Percentiles rank a stretch among this genome's conserved stretches.
These are phyloP conservation scores for Leptopilina drosophilae DNA, from an alignment of 2,888 invertebrate genomes.

Conservation along the genomic window DNA sequence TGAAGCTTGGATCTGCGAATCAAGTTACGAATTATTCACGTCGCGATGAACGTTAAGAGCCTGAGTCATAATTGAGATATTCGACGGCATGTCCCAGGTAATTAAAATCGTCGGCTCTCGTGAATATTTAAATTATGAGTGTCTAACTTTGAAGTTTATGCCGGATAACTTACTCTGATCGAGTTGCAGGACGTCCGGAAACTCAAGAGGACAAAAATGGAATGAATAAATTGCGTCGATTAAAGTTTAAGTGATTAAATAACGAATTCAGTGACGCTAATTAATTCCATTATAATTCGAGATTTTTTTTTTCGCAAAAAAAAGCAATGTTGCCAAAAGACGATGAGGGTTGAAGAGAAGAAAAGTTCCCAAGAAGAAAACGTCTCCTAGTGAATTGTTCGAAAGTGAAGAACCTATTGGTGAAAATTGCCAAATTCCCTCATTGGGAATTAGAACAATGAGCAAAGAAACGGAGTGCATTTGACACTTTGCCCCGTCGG, in stretches of 20 bases:
- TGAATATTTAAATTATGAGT: conserved; percentile 33
- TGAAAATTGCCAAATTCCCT: neutral
- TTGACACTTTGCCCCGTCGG: conserved; percentile 10
- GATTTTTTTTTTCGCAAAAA: too few relatives aligned
- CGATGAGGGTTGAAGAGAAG: conserved; percentile 17
- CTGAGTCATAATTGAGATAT: conserved; percentile 1
- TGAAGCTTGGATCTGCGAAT: neutral
- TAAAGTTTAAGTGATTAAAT: conserved; percentile 4
- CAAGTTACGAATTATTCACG: conserved; percentile 25
- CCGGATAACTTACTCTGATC: conserved; percentile 10
- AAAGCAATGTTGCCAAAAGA: conserved; percentile 21
- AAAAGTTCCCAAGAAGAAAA: neutral
- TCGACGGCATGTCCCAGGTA: neutral
- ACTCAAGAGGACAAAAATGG: conserved; percentile 23
- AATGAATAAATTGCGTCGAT: conserved; percentile 14
- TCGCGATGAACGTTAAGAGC: conserved; percentile 21
- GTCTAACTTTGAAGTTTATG: conserved; percentile 26
- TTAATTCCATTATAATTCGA: neutral
- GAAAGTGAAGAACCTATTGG: neutral
- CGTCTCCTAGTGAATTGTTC: neutral
- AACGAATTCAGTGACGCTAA: neutral
- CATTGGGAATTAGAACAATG: conserved; percentile 4
- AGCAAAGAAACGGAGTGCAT: neutral
- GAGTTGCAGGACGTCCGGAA: conserved; percentile 2
- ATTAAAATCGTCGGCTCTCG: conserved; percentile 23